Conservation (phyloP, 30 jellyfish, hydroid and myxozoan species). For the Nemopilema nomurai region DNA sequence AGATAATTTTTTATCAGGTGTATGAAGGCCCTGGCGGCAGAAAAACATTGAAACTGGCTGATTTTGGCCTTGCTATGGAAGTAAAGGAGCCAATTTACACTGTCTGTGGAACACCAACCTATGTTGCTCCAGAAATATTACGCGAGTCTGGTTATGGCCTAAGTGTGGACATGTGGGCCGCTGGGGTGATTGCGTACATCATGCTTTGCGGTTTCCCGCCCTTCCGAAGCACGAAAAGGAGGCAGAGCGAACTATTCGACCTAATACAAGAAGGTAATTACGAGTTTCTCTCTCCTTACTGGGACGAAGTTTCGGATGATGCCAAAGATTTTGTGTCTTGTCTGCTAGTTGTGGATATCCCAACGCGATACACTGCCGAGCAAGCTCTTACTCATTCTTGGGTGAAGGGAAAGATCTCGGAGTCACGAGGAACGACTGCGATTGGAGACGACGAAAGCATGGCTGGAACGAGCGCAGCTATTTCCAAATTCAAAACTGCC, state of each 20-base stretch:
- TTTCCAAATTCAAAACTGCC: constrained; percentile 68
- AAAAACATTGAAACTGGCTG: constrained; percentile 84
- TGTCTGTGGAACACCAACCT: constrained; percentile 98
- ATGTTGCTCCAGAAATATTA: constrained; percentile 97
- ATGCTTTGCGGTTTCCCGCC: constrained; percentile 99
- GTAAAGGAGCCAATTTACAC: constrained; percentile 91
- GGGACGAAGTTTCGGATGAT: constrained; percentile 90
- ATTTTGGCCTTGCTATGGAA: constrained; percentile 98
- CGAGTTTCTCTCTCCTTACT: constrained; percentile 89
- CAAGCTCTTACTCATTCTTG: constrained; percentile 82
- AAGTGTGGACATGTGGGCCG: constrained; percentile 99
- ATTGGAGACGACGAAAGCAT: constrained; percentile 34
- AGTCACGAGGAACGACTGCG: constrained; percentile 60
- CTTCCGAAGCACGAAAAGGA: constrained; percentile 88
- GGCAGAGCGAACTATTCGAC: constrained; percentile 93
- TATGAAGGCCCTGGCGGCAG: constrained; percentile 62
- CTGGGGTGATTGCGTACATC: constrained; percentile 95
- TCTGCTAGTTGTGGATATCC: constrained; percentile 80
- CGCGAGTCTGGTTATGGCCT: constrained; percentile 96
- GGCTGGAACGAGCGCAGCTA: not conserved
- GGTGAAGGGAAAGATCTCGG: constrained; percentile 68
- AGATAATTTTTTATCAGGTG: constrained; percentile 34
- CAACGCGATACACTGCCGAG: constrained; percentile 73
- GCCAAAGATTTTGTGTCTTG: constrained; percentile 82
- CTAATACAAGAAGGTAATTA: constrained; percentile 82